Evolutionary conservation across 1,140 invertebrate species (phyloP).

Genomic region (Apolygus lucorum): DNA sequence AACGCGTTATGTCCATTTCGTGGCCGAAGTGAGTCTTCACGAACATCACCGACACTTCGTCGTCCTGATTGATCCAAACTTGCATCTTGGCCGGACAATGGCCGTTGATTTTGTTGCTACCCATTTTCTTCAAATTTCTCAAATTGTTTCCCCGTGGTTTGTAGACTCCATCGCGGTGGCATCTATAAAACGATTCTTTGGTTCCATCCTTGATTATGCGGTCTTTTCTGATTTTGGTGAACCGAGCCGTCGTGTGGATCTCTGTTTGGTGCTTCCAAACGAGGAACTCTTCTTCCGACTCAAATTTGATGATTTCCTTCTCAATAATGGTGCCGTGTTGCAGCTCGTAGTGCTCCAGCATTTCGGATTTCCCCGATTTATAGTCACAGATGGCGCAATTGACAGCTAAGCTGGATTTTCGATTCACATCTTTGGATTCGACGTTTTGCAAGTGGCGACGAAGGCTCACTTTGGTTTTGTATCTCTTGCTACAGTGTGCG

Average conservation of each 20-base stretch:
- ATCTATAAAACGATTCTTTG: neutral
- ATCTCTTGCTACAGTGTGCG: neutral
- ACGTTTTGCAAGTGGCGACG: neutral
- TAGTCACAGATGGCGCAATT: slow-evolving; percentile 1
- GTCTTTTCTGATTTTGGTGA: slow-evolving; percentile 5
- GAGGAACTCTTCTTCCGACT: neutral
- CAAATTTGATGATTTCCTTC: slow-evolving; percentile 6
- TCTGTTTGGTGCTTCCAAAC: slow-evolving; percentile 6
- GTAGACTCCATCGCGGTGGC: neutral
- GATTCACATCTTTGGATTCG: neutral
- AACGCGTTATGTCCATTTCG: neutral
- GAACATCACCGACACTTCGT: neutral
- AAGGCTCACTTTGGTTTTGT: slow-evolving; percentile 2
- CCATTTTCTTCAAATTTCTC: slow-evolving; percentile 12
- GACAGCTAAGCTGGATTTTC: neutral
- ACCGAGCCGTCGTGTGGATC: neutral
- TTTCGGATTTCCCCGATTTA: neutral
- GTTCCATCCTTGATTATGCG: slow-evolving; percentile 2
- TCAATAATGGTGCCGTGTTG: neutral
- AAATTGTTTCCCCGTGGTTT: slow-evolving; percentile 3
- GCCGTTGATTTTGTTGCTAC: slow-evolving; percentile 17
- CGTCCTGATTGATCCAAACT: slow-evolving; percentile 1
- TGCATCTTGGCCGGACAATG: slow-evolving; percentile 13
- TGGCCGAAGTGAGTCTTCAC: slow-evolving; percentile 14
- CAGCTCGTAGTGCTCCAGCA: neutral